A percentile compares a stretch with the other conserved stretches of the same genome.
Evolutionary conservation across 2,797 vertebrate genomes (phyloP).

Genomic region (Discoglossus pictus): DNA sequence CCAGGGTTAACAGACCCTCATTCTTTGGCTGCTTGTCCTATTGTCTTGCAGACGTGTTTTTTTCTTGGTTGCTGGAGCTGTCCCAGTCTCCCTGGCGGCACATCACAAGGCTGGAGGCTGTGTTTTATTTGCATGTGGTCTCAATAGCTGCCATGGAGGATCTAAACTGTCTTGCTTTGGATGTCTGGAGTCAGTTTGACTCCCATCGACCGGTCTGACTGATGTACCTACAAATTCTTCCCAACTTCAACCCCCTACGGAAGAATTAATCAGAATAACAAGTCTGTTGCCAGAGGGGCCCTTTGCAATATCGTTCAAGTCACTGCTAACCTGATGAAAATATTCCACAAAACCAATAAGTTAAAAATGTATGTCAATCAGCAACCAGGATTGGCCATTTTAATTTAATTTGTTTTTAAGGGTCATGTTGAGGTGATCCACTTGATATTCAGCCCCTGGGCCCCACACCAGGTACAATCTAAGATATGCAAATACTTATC

Average conservation of each 20-base stretch:
- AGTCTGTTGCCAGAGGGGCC: neutral
- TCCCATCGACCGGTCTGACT: conserved; percentile 29
- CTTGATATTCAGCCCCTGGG: too few species aligned
- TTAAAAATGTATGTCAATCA: too few species aligned
- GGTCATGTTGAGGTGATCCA: too few species aligned
- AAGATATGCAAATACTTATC: too few species aligned
- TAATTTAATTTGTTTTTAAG: too few species aligned
- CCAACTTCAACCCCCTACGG: conserved; percentile 11
- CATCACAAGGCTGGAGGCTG: conserved; percentile 24
- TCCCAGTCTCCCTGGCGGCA: conserved; percentile 34
- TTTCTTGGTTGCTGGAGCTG: conserved; percentile 31
- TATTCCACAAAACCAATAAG: too few species aligned
- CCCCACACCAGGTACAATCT: too few species aligned
- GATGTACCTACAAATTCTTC: conserved; percentile 11
- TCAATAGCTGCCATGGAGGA: conserved; percentile 27
- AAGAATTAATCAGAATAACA: conserved; percentile 17
- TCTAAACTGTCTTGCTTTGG: neutral
- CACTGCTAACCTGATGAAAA: too few species aligned
- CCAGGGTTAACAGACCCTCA: neutral
- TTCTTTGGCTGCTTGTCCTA: conserved; percentile 26
- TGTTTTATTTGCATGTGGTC: conserved; percentile 20
- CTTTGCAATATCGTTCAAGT: too few species aligned
- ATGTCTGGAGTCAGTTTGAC: conserved; percentile 24
- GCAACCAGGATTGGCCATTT: too few species aligned
- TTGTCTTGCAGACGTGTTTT: conserved; percentile 25